These are phyloP conservation scores for Alca torda DNA, from an alignment of 2,797 vertebrate species.

Conservation along the genomic window DNA sequence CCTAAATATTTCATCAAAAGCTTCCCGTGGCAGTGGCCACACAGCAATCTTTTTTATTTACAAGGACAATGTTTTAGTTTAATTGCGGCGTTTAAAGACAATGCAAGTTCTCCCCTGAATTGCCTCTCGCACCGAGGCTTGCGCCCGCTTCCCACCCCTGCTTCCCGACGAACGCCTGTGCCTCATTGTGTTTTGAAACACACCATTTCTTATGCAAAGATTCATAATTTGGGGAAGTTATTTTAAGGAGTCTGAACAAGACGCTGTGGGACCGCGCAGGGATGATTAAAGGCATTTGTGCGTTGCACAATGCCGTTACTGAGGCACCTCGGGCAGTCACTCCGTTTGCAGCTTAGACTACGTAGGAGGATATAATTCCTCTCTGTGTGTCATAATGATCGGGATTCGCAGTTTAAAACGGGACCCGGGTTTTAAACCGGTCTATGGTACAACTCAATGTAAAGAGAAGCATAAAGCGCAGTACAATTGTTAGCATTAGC, in stretches of 20 bases:
- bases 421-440: not conserved
- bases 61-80: not conserved
- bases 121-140: not conserved
- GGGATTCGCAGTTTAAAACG: not conserved
- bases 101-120: not conserved
- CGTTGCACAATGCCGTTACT: not conserved
- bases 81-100: conserved; percentile 20
- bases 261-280: not conserved
- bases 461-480: not conserved
- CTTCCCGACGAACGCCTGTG: not conserved
- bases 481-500: not conserved
- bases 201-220: not conserved
- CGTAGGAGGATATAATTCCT: conserved; percentile 6
- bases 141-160: not conserved
- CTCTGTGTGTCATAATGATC: not conserved
- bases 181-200: conserved; percentile 8
- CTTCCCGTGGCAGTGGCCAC: not conserved
- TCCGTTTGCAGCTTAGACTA: not conserved
- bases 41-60: conserved; percentile 16
- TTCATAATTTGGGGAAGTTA: conserved; percentile 1
- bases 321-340: not conserved
- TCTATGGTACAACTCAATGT: not conserved
- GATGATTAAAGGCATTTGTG: conserved; percentile 29
- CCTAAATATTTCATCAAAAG: conserved; percentile 58
- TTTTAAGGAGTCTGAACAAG: conserved; percentile 28